Base-by-base conservation (phyloP, 2,888 invertebrate species). In the Acronicta alni region DNA sequence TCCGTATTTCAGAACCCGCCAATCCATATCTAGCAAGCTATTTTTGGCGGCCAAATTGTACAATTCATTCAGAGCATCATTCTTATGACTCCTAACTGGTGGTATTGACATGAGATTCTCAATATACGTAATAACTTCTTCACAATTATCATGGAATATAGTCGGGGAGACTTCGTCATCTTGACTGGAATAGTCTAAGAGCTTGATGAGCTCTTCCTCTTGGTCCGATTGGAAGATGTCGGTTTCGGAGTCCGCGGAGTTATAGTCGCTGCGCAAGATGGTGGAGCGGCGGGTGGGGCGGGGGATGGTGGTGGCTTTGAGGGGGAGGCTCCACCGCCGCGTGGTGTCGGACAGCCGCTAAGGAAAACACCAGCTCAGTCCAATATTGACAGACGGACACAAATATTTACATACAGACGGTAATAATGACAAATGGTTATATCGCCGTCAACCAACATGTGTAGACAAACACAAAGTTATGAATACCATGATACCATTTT, bases 191-290 rank as follows among this genome's bases (percentile, higher is more conserved):
- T 95, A 96, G 90, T 96, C 96, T 77, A 97, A 93, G 79, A 97
- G 96, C 79, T 96, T 96, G 80, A 97, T 93, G 47, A 97, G 94
- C 89, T 97, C 97, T 74, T 97, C 97, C 84, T 97, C 97, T 89
- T 97, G 97, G 86, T 97, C 97, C 17, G 97, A 97, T 85, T 96
- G 96, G 94, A 96, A 96, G 94, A 97, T 95, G 85, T 97, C 97
- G 45, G 96, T 96, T 87, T 97, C 96, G 30, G 96, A 96, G 87
- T 96, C 96, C 70, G 92, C 91, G 0, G 92, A 91, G 71, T 90
- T 90, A 74, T 91, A 90, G 26, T 90, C 91, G 46, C 60, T 76
- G 45, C 73, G 78, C 23, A 82, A 64, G 30, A 82, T 76, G 37
- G 87, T 60, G 57, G 85, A 85, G 15, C 92, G 83, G 59, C 90